Base-by-base conservation (phyloP, 2,113 vertebrate species). In the Macaca mulatta region DNA sequence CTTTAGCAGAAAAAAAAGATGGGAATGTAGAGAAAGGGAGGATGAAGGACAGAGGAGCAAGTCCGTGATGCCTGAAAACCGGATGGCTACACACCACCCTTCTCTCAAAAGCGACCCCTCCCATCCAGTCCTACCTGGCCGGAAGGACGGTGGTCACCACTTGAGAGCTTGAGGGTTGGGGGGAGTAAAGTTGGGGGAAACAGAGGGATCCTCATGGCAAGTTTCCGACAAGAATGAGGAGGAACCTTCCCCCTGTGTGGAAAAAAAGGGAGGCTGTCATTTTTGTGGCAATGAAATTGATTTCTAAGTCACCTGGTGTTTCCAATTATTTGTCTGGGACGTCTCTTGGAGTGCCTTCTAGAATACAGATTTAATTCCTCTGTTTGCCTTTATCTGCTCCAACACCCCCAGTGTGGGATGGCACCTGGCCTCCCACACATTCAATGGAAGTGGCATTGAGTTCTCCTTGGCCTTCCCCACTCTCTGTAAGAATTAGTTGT, bases 61-160 rank as follows among this genome's bases (percentile, higher is more conserved):
- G 77, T 27, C 79, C 70, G 23, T 3, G 27, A 59, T 67, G 93
- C n/a, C 59, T 89, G 72, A 25, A 67, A 78, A 87, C 9, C 3
- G 2, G 55, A 90, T 5, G 55, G 78, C 69, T 77, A 82, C 86
- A 45, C 14, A 93, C 52, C 70, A 52, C 81, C 93, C 91, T 61
- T 90, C 89, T 97, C 90, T 70, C 97, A 90, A 79, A 92, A 97
- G 92, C 83, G 12, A 96, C 75, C 74, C 91, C 90, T 97, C 97
- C 97, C 40, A 92, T 93, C 97, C 82, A 89, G 97, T 98, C 96
- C 97, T 98, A 86, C 87, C 98, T 98, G 97, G 97, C 97, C 75
- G 81, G 98, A 97, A 97, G 98, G 94, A 93, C 45, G 94, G 70
- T 85, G 74, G 94, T 97, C 94, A 98, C 96, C 25, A 69, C 91